Evolutionary conservation across 2,113 vertebrate genomes (phyloP), one percentile per base, ranked within the genome.

Genomic region (Vimba vimba): DNA sequence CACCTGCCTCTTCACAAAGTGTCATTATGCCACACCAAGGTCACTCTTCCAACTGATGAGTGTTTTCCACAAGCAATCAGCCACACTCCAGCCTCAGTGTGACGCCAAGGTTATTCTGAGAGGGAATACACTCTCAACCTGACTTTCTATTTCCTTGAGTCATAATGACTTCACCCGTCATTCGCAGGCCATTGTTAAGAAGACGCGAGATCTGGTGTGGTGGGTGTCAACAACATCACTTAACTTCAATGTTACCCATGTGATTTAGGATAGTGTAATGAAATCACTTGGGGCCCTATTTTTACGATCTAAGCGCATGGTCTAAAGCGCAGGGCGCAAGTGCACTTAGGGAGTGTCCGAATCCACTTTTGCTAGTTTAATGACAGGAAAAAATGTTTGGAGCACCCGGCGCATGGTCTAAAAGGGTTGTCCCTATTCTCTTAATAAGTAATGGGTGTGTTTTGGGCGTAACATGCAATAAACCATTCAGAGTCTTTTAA

Each of bases 1-100:
- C 86, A 89, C 83, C 88, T 89, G 88, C 73, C 74, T 76, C 86
- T 87, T 59, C 73, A 85, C 77, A 81, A 87, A 82, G 88, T 83
- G 86, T 64, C 83, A 75, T 89, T 81, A 83, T n/a, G 73, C 73
- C 82, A 62, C 73, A 74, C 69, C 86, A 85, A 89, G 88, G 88
- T 89, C 88, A 87, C 73, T 83, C 62, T 69, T 89, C 43, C 81
- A 73, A 30, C 27, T 87, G 88, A 89, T 79, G 85, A 87, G 79
- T 23, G 19, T 85, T 83, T 85, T 71, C 83, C 23, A n/a, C 55
- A 33, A 87, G 86, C 86, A 89, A 89, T 87, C 88, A 87, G 71
- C 79, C 74, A 57, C 74, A 83, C 86, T 87, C 60, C 36, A 85
- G 83, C 73, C 86, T 79, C 83, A 60, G 36, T 55, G 57, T 87